Conservation (phyloP, 1,140 invertebrate genomes). For the Radopholus similis region DNA sequence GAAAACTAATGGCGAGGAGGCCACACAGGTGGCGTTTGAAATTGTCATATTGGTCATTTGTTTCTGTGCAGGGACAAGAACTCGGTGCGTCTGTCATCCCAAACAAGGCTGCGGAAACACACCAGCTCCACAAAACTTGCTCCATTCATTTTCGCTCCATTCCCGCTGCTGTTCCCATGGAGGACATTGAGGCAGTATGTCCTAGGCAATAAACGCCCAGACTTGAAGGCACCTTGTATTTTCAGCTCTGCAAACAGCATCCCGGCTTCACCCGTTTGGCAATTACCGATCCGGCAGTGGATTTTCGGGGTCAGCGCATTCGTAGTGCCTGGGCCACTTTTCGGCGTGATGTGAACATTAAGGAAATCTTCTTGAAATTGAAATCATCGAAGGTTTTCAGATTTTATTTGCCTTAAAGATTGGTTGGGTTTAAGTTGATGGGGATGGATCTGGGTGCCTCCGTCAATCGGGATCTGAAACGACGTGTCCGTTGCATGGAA, state of each 20-base stretch:
- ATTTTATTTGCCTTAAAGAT: slow-evolving; percentile 4
- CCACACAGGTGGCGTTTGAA: no score
- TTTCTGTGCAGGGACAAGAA: no score
- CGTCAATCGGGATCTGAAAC: slow-evolving; percentile 85
- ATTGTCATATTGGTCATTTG: no score
- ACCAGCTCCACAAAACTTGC: slow-evolving; percentile 77
- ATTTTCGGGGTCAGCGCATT: slow-evolving; percentile 62
- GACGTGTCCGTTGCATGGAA: slow-evolving; percentile 83
- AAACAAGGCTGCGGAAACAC: slow-evolving; percentile 62
- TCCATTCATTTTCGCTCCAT: slow-evolving; percentile 94
- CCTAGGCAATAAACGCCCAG: not conserved
- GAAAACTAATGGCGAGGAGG: slow-evolving; percentile 26
- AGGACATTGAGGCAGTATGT: slow-evolving; percentile 88
- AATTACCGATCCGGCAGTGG: slow-evolving; percentile 78
- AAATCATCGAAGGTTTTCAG: slow-evolving; percentile 80
- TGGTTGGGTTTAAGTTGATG: slow-evolving; percentile 67
- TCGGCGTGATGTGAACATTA: slow-evolving; percentile 91
- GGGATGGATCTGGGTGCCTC: slow-evolving; percentile 89
- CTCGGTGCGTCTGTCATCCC: not conserved
- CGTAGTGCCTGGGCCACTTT: slow-evolving; percentile 97
- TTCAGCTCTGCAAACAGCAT: slow-evolving; percentile 84
- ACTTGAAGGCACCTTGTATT: not conserved
- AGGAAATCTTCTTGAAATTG: slow-evolving; percentile 97
- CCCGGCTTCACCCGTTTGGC: slow-evolving; percentile 92
- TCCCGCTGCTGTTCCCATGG: slow-evolving; percentile 87